Evolutionary conservation across 2,113 vertebrate species (phyloP).

Genomic region (Corvus hawaiiensis): DNA sequence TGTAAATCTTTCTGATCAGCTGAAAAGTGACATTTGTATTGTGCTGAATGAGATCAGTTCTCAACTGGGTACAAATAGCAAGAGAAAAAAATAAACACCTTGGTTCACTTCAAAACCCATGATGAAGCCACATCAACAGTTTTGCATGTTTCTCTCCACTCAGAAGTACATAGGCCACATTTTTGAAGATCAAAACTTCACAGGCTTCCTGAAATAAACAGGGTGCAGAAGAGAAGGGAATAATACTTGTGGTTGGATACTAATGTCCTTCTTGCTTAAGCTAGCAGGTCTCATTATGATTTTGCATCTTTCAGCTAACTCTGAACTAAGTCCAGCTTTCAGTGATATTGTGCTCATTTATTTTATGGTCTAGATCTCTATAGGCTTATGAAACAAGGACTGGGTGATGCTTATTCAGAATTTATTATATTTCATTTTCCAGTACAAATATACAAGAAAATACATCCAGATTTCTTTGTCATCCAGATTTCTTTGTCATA

Average conservation of each 20-base stretch:
- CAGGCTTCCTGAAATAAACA: background rate
- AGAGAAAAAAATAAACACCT: background rate
- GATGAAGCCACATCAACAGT: background rate
- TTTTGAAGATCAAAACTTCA: background rate
- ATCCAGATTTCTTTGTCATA: background rate
- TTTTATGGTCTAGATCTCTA: background rate
- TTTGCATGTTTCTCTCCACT: background rate
- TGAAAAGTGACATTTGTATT: background rate
- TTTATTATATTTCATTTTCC: background rate
- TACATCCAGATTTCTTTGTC: background rate
- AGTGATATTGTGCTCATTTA: background rate
- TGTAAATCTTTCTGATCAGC: background rate
- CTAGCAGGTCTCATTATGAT: background rate
- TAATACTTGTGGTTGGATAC: background rate
- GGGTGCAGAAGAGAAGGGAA: background rate
- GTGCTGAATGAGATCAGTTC: background rate
- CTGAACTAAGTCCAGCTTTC: background rate
- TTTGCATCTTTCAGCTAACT: constrained; percentile 27
- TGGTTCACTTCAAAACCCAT: background rate
- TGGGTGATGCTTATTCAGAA: background rate
- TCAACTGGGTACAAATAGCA: background rate
- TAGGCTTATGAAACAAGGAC: background rate
- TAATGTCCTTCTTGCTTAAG: constrained; percentile 1
- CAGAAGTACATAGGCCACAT: background rate
- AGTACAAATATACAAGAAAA: background rate